Percentiles rank a stretch among this genome's conserved stretches.
phyloP scores from a whole-genome alignment of 2,797 vertebrate genomes.

The Coregonus sp. region DNA sequence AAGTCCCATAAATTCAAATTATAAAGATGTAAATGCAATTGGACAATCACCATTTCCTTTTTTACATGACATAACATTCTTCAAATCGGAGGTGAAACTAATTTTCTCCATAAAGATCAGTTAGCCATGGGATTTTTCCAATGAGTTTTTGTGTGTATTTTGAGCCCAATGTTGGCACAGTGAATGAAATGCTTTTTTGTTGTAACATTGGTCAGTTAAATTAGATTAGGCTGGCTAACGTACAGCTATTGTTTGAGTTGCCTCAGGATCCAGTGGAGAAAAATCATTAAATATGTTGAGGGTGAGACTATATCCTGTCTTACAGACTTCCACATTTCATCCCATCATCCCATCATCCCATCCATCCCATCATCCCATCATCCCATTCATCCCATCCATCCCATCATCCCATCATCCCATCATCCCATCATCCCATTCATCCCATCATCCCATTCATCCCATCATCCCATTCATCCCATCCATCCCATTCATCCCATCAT shows the following conservation, averaged over 20 bases:
- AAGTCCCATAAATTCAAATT: constrained; percentile 48
- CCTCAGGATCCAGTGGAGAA: constrained; percentile 61
- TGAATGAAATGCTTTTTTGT: constrained; percentile 65
- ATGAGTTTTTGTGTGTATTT: constrained; percentile 70
- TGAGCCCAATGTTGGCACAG: constrained; percentile 58
- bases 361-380: too few species aligned
- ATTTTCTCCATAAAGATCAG: constrained; percentile 61
- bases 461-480: too few species aligned
- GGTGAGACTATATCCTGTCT: constrained; percentile 66
- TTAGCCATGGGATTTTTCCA: constrained; percentile 59
- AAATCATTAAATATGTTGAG: constrained; percentile 60
- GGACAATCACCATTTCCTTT: constrained; percentile 58
- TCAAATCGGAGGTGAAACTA: constrained; percentile 61
- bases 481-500: too few species aligned
- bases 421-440: too few species aligned
- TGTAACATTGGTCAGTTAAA: constrained; percentile 31
- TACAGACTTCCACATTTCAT: constrained; percentile 49
- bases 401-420: too few species aligned
- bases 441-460: too few species aligned
- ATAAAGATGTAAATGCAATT: constrained; percentile 47
- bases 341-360: constrained; percentile 42
- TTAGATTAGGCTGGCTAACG: constrained; percentile 69
- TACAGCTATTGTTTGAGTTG: constrained; percentile 68
- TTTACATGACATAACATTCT: constrained; percentile 52
- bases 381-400: too few species aligned